Evolutionary conservation across 2,888 invertebrate genomes (phyloP), one percentile per base, ranked within the genome.

Genomic region (Apeira syringaria): DNA sequence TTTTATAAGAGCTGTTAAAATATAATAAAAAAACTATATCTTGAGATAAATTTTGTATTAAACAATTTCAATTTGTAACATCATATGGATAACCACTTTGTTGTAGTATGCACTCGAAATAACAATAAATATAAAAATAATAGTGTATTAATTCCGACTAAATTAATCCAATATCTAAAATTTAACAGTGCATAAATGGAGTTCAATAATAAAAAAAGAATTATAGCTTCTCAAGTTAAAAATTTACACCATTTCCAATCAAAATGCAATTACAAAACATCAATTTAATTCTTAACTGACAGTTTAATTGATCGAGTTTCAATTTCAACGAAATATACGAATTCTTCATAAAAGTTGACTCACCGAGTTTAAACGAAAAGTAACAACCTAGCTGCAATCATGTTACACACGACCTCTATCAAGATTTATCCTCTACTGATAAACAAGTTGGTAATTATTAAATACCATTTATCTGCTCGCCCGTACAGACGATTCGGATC

Each of bases 401-500:
- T 20, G 7, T 33, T 13, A 9, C 28, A 10, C n/a, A 42, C 34
- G 24, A 31, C 11, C 9, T 28, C 37, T 25, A 53, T 32, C 45
- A 62, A 27, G 47, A 47, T 33, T 37, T 33, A 47, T 40, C 8
- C 12, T 8, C 5, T 7, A 5, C 24, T 11, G 32, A 15, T 5
- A 17, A 36, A 3, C 10, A 22, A 28, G 9, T 8, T 2, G n/a
- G 10, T 27, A 35, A 36, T 45, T 34, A 31, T 30, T 37, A 31
- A 37, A 32, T 36, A 50, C 46, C 50, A 46, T 53, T 61, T 68
- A 10, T 59, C 51, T 44, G 5, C 39, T 0, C 50, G 52, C 50
- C 51, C 57, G 59, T 77, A 76, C 70, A 32, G 36, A 44, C 63
- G 80, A 80, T 78, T 65, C 58, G 61, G 63, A 79, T 79, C 73